Evolutionary conservation across 2,797 vertebrate species (phyloP).

Genomic region (Psittacula derbiana): DNA sequence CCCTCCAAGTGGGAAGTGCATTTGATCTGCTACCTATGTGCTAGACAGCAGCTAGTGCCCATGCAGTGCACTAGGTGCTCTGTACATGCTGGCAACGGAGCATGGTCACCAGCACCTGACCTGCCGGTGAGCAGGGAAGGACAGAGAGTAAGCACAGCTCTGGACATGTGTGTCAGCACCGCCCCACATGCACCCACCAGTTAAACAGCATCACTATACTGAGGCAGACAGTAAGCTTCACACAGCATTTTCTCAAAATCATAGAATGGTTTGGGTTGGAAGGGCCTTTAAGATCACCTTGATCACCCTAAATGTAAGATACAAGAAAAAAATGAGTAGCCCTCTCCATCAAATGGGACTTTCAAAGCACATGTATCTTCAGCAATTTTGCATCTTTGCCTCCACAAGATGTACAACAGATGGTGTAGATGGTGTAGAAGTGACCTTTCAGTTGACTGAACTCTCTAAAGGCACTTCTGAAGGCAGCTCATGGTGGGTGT

Average conservation of each 20-base stretch:
- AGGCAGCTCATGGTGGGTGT: not conserved
- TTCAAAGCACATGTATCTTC: not conserved
- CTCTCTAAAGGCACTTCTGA: not conserved
- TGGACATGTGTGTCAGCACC: fast-evolving
- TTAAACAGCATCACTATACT: not conserved
- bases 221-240: not conserved
- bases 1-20: not conserved
- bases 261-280: not conserved
- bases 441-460: not conserved
- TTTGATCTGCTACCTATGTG: not conserved
- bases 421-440: not conserved
- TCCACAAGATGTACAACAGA: not conserved
- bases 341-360: not conserved
- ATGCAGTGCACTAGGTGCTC: fast-evolving
- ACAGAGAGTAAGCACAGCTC: not conserved
- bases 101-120: fast-evolving
- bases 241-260: not conserved
- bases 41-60: not conserved
- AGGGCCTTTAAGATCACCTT: not conserved
- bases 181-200: fast-evolving
- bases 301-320: not conserved
- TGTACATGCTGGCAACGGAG: fast-evolving
- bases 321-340: not conserved
- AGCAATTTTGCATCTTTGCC: not conserved
- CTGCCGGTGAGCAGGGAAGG: fast-evolving